These are phyloP conservation scores for Acrobasis suavella DNA, from an alignment of 2,888 invertebrate species.

Conservation along the genomic window DNA sequence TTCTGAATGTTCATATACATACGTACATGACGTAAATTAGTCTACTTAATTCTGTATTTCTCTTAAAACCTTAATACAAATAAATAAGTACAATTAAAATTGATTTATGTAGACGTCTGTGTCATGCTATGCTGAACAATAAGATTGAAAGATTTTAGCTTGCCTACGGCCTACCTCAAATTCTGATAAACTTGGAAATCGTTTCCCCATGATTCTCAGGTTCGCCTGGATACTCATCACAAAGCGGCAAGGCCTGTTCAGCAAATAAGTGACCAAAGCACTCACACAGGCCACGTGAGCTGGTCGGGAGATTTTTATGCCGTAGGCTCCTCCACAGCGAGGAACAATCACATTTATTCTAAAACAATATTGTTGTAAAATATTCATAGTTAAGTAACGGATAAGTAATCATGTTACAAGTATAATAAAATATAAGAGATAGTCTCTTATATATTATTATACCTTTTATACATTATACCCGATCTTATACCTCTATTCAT, in stretches of 20 bases:
- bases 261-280: conserved; percentile 85
- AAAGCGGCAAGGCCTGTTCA: conserved; percentile 87
- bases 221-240: conserved; percentile 87
- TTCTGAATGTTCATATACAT: too few relatives aligned
- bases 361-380: conserved; percentile 3
- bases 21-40: too few relatives aligned
- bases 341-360: conserved; percentile 56
- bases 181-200: conserved; percentile 82
- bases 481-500: too few relatives aligned
- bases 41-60: too few relatives aligned
- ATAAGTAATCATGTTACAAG: too few relatives aligned
- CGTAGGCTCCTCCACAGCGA: conserved; percentile 84
- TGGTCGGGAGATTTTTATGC: conserved; percentile 86
- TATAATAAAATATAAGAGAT: too few relatives aligned
- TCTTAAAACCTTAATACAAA: too few relatives aligned
- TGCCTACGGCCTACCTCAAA: conserved; percentile 85
- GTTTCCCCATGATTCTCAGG: conserved; percentile 87
- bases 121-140: too few relatives aligned
- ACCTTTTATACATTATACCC: too few relatives aligned
- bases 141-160: neutral
- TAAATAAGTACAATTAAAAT: too few relatives aligned
- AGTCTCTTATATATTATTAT: too few relatives aligned
- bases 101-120: too few relatives aligned
- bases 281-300: conserved; percentile 84
- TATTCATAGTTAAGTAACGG: neutral